Percentiles rank a stretch among this genome's conserved stretches.
Evolutionary conservation across 2,888 invertebrate genomes (phyloP).

Genomic region (Conomelus anceps): DNA sequence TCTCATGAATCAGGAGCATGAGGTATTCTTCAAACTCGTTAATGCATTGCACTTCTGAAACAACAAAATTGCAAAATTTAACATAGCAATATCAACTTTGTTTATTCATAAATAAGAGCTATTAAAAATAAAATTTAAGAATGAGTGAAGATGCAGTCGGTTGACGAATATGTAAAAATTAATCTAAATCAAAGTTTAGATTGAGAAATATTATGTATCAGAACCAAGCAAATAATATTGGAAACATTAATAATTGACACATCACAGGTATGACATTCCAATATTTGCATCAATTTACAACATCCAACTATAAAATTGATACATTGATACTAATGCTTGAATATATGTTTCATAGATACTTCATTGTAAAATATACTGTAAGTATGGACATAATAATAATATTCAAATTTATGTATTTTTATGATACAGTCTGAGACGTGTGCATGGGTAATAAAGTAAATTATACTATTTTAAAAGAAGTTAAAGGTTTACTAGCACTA

Average conservation of each 20-base stretch:
- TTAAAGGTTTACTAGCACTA: too few relatives aligned
- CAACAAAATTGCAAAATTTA: conserved; percentile 30
- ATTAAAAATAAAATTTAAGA: background rate
- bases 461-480: too few relatives aligned
- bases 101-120: background rate
- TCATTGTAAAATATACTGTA: too few relatives aligned
- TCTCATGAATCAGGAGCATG: conserved; percentile 68
- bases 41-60: conserved; percentile 72
- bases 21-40: conserved; percentile 79
- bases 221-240: background rate
- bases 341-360: too few relatives aligned
- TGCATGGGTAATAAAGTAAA: too few relatives aligned
- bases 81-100: too few relatives aligned
- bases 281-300: too few relatives aligned
- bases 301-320: too few relatives aligned
- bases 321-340: too few relatives aligned
- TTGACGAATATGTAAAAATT: background rate
- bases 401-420: too few relatives aligned
- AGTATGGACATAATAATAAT: too few relatives aligned
- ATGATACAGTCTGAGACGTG: too few relatives aligned
- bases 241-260: background rate
- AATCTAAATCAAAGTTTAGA: background rate
- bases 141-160: background rate
- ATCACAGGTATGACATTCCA: background rate
- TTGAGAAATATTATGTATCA: background rate